phyloP scores from a whole-genome alignment of 1,140 invertebrate species.

The Drosophila oshimai region DNA sequence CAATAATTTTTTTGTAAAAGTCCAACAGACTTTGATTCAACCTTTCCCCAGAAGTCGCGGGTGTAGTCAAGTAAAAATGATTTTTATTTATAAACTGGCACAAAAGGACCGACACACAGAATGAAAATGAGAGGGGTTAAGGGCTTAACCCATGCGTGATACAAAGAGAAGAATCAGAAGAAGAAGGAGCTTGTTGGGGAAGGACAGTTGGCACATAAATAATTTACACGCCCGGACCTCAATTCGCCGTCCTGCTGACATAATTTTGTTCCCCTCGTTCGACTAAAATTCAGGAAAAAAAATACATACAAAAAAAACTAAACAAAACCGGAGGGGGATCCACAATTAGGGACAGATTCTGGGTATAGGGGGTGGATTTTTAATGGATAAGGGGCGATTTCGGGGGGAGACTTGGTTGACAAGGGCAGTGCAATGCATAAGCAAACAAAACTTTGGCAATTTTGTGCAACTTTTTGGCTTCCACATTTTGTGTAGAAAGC shows the following conservation, averaged over 20 bases:
- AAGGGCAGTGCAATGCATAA: constrained; percentile 43
- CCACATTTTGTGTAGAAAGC: constrained; percentile 40
- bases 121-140: neutral
- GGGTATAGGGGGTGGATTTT: constrained; percentile 1
- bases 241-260: constrained; percentile 56
- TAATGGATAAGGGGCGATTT: neutral
- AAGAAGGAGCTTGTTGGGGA: constrained; percentile 5
- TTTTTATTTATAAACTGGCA: constrained; percentile 73
- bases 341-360: constrained; percentile 12
- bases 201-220: constrained; percentile 75
- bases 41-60: neutral
- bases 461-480: constrained; percentile 68
- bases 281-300: neutral
- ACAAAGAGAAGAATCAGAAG: neutral
- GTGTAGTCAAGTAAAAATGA: constrained; percentile 47
- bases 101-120: neutral
- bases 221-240: constrained; percentile 54
- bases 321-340: neutral
- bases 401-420: neutral
- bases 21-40: neutral
- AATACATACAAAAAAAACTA: neutral
- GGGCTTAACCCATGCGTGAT: constrained; percentile 52
- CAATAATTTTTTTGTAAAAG: neutral
- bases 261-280: constrained; percentile 49
- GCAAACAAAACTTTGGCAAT: constrained; percentile 64